phyloP scores from a whole-genome alignment of 1,140 invertebrate genomes.

The Pseudomyrmex concolor region DNA sequence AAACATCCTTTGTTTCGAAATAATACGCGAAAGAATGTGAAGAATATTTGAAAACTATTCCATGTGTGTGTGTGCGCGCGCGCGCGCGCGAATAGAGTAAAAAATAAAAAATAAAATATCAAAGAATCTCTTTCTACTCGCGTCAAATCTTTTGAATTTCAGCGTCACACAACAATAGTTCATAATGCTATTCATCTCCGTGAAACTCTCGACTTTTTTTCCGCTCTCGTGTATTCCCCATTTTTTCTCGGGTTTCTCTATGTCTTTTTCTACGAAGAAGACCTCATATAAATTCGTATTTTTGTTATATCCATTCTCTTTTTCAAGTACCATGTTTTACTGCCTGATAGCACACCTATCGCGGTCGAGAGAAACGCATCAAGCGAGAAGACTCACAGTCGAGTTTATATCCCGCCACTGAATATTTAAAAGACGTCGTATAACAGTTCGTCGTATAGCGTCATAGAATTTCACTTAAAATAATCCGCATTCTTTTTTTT shows the following conservation, averaged over 20 bases:
- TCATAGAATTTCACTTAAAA: conserved; percentile 50
- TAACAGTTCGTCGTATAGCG: not conserved
- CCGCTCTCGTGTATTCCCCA: not conserved
- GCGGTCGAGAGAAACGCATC: conserved; percentile 25
- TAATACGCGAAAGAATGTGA: too few species aligned
- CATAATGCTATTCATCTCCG: not conserved
- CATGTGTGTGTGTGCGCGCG: too few species aligned
- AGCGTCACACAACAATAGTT: conserved; percentile 3
- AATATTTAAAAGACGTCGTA: conserved; percentile 14
- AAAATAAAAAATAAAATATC: not conserved
- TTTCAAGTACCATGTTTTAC: conserved; percentile 35
- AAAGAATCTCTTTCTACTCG: not conserved
- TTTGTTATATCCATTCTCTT: conserved; percentile 27
- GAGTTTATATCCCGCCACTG: conserved; percentile 37
- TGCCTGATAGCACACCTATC: conserved; percentile 33
- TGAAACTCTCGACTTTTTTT: conserved; percentile 6
- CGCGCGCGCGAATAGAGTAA: too few species aligned
- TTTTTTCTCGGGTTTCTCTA: conserved; percentile 13
- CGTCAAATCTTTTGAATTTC: conserved; percentile 11
- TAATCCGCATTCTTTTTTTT: conserved; percentile 39
- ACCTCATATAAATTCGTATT: conserved; percentile 41
- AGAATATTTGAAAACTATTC: not conserved
- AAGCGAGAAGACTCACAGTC: conserved; percentile 11
- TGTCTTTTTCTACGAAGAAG: not conserved
- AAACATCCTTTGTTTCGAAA: not conserved